A percentile compares a stretch with the other conserved stretches of the same genome.
Conservation (phyloP, 2,888 invertebrate genomes). For the Mythimna vitellina region DNA sequence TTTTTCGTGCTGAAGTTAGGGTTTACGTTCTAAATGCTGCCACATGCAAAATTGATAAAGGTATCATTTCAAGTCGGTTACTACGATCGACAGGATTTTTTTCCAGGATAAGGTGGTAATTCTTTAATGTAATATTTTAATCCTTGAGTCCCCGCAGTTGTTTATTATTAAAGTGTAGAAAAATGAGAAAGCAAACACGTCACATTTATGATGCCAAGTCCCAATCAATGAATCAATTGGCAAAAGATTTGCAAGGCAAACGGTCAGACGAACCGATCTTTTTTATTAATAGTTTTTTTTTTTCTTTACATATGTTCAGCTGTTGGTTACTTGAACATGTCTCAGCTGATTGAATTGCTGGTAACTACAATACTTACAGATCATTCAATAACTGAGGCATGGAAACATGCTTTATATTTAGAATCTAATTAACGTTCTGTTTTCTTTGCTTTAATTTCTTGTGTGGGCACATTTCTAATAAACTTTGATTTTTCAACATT, state of each 20-base stretch:
- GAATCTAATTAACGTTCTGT: not conserved
- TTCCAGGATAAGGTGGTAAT: not conserved
- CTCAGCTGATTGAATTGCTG: conserved; percentile 7
- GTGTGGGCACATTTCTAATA: not conserved
- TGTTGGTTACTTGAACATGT: conserved; percentile 16
- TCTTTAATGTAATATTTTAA: not conserved
- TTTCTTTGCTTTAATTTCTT: not conserved
- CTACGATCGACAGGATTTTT: not conserved
- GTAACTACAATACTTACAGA: conserved; percentile 7
- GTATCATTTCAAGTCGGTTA: not conserved
- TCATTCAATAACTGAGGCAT: not conserved
- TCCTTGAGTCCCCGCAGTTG: not conserved
- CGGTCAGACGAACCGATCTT: conserved; percentile 15
- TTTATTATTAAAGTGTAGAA: conserved; percentile 1
- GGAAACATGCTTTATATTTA: not conserved
- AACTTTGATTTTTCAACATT: not conserved
- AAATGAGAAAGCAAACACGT: conserved; percentile 11
- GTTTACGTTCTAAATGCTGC: not conserved
- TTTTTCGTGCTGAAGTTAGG: not conserved
- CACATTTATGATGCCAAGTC: conserved; percentile 24
- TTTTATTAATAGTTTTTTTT: conserved; percentile 15
- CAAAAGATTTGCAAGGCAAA: conserved; percentile 25
- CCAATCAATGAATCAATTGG: conserved; percentile 44
- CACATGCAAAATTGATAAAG: not conserved
- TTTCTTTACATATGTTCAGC: conserved; percentile 5